These are phyloP conservation scores for Manis crassicaudata DNA, from an alignment of 2,797 vertebrate species.

Conservation along the genomic window DNA sequence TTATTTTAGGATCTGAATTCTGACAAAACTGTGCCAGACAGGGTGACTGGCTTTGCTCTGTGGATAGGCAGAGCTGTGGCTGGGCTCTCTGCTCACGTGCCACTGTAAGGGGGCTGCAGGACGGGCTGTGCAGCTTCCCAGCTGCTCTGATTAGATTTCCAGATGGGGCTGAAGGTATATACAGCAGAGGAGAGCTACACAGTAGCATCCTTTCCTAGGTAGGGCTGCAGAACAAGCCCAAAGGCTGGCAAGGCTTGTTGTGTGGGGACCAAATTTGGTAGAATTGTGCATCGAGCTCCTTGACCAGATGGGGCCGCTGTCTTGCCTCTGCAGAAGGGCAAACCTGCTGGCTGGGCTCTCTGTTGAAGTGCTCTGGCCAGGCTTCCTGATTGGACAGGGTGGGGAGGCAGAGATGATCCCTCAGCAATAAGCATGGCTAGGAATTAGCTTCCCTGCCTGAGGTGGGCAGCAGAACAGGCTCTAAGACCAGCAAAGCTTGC, in stretches of 20 bases:
- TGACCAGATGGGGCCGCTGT: background rate
- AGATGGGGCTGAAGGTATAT: background rate
- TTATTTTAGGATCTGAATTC: background rate
- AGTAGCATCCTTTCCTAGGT: background rate
- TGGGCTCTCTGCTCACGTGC: background rate
- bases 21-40: background rate
- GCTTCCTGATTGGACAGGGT: background rate
- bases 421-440: background rate
- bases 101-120: no score
- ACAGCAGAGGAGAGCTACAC: background rate
- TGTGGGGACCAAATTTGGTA: background rate
- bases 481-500: background rate
- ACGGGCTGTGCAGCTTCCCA: background rate
- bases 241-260: background rate
- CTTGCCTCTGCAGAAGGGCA: background rate
- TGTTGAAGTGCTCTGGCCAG: background rate
- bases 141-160: background rate
- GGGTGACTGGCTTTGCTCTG: background rate
- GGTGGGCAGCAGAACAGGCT: background rate
- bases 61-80: background rate
- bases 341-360: background rate
- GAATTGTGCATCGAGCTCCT: background rate
- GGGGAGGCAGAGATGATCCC: background rate
- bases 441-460: background rate
- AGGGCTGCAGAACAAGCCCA: background rate